phyloP scores from a whole-genome alignment of 2,113 vertebrate genomes.

The Todiramphus saurophagus region DNA sequence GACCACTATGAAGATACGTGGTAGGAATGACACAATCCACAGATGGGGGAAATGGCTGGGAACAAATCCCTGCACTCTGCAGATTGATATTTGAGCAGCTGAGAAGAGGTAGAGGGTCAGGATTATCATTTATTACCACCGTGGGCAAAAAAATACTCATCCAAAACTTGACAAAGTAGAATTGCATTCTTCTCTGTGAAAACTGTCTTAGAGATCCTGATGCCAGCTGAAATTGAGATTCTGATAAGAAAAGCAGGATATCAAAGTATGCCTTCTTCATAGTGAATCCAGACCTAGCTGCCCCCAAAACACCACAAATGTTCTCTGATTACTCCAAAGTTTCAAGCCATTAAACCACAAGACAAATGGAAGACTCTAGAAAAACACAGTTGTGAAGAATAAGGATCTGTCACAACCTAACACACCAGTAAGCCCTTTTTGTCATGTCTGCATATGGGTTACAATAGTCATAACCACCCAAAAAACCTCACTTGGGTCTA shows the following conservation, averaged over 20 bases:
- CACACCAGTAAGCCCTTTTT: background rate
- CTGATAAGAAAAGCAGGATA: background rate
- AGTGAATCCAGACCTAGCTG: background rate
- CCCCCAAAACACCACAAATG: background rate
- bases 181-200: background rate
- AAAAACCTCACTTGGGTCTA: background rate
- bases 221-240: background rate
- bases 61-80: background rate
- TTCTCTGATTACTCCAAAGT: background rate
- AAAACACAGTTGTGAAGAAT: background rate
- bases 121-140: background rate
- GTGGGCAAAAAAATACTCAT: background rate
- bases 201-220: background rate
- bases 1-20: background rate
- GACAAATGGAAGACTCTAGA: background rate
- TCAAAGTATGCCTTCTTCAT: background rate
- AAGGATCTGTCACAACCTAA: background rate
- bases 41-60: accelerated
- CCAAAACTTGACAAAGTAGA: background rate
- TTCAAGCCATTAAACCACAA: background rate
- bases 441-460: background rate
- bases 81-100: background rate
- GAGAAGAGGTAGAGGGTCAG: background rate
- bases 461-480: background rate
- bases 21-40: background rate